Percentiles rank a stretch among this genome's conserved stretches.
phyloP scores from a whole-genome alignment of 2,113 vertebrate genomes.

The Glaucomys volans region DNA sequence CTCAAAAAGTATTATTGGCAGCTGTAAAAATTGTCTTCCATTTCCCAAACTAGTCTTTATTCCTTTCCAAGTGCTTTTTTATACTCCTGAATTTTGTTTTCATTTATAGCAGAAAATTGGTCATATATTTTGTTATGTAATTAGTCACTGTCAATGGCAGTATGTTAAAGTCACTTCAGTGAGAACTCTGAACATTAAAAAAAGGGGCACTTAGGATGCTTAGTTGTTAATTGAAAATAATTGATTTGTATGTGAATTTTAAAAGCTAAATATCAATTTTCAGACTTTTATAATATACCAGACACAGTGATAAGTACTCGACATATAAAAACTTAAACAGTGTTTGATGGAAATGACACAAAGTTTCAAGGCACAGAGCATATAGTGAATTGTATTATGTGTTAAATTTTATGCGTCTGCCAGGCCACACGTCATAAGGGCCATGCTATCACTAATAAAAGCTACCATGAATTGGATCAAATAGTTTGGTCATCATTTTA shows the following conservation, averaged over 20 bases:
- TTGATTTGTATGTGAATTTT: background rate
- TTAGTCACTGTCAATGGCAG: background rate
- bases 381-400: background rate
- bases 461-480: background rate
- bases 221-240: background rate
- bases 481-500: background rate
- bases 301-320: background rate
- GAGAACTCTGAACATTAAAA: background rate
- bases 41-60: background rate
- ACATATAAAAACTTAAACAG: background rate
- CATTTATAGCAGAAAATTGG: background rate
- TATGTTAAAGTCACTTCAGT: background rate
- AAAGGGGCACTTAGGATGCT: background rate
- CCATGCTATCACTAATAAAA: background rate
- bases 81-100: background rate
- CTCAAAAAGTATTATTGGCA: too few relatives aligned
- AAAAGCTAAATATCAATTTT: background rate
- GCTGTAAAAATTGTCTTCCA: background rate
- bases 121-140: background rate
- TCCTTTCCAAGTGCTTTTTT: background rate
- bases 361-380: fast-evolving
- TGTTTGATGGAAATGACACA: background rate
- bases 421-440: background rate
- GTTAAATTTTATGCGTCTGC: background rate
- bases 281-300: background rate